phyloP scores from a whole-genome alignment of 2,113 vertebrate species.

The Nymphicus hollandicus region DNA sequence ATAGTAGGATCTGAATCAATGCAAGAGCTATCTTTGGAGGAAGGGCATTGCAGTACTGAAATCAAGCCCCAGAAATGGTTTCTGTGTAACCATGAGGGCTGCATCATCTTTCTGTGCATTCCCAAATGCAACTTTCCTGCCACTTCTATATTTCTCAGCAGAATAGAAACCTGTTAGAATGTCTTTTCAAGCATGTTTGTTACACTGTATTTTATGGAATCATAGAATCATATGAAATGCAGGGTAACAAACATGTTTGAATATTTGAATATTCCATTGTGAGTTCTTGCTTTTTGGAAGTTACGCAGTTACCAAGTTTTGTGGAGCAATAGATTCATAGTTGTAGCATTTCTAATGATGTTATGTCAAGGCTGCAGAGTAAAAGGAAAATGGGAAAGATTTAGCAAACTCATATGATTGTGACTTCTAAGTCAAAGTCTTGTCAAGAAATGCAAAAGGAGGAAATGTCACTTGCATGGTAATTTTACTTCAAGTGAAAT shows the following conservation, averaged over 20 bases:
- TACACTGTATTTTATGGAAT: background rate
- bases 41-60: background rate
- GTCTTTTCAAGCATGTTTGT: background rate
- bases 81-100: background rate
- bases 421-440: background rate
- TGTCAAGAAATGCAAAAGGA: background rate
- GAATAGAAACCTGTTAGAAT: background rate
- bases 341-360: background rate
- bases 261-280: background rate
- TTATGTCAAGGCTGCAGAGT: background rate
- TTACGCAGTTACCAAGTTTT: background rate
- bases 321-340: background rate
- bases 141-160: background rate
- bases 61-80: background rate
- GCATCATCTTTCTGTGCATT: background rate
- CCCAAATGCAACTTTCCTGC: background rate
- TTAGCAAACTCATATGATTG: background rate
- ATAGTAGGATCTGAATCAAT: fast-evolving
- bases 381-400: background rate
- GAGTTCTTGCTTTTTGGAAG: background rate
- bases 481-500: conserved; percentile 22
- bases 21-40: background rate
- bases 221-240: background rate
- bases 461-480: conserved; percentile 18
- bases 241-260: background rate